Base-by-base conservation (phyloP, 2,797 vertebrate species). In the Coilia nasus region DNA sequence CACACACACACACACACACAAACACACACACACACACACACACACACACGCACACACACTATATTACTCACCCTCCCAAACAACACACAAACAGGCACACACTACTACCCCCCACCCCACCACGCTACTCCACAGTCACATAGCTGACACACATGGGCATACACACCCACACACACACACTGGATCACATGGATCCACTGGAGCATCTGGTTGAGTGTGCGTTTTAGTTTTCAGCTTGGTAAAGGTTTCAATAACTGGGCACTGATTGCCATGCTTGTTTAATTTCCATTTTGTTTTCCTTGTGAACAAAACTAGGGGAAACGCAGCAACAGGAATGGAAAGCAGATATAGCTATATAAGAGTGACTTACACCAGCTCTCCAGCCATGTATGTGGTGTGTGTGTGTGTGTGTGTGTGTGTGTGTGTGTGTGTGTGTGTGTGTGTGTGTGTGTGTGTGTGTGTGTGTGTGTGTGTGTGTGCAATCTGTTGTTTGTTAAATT, bases 131-230 rank as follows among this genome's bases (percentile, higher is more conserved):
- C 35, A 41, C 35, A 41, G 5, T 41, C 35, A 41, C 35, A 41
- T 41, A 41, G n/a, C 35, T 2, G 2, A 41, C 35, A 41, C 35
- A 41, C 35, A 41, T 41, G 35, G 35, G 35, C 35, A 41, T 5
- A 41, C 35, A 41, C 35, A 41, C 35, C 2, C 35, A 41, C 35
- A 41, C 35, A 41, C 35, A 41, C 35, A 41, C 35, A n/a, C n/a
- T n/a, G n/a, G n/a, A n/a, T n/a, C n/a, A n/a, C n/a, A n/a, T n/a
- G n/a, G n/a, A n/a, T 54, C 2, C 7, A 54, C 50, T 54, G 50
- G 9, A 54, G 50, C 9, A 14, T 54, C 1, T 54, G 50, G 15
- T 59, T 85, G 0, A 88, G 89, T 87, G 91, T 90, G 91, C 88
- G 87, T 81, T 75, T 0, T 83, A 81, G 1, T 57, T 44, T 19